Evolutionary conservation across 2,888 invertebrate species (phyloP).

Genomic region (Scaptomyza caliginosa): DNA sequence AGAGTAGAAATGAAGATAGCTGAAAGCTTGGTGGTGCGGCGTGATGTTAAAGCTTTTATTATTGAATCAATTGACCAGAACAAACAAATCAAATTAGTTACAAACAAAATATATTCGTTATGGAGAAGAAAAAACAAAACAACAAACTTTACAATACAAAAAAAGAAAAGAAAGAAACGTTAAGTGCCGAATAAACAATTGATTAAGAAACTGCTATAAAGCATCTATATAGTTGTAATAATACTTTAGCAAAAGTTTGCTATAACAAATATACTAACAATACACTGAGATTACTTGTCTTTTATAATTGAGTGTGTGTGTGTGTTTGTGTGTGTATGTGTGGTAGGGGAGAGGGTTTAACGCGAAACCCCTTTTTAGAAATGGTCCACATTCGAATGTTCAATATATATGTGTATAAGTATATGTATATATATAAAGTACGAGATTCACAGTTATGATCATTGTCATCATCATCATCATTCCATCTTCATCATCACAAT

Average conservation of each 20-base stretch:
- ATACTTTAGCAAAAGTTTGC: conserved; percentile 29
- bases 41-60: conserved; percentile 55
- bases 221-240: conserved; percentile 15
- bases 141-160: neutral
- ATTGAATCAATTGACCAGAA: conserved; percentile 41
- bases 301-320: conserved; percentile 5
- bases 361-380: conserved; percentile 10
- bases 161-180: too few species aligned
- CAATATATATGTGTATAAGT: neutral
- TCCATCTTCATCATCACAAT: conserved; percentile 37
- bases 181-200: conserved; percentile 4
- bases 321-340: neutral
- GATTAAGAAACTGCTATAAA: conserved; percentile 1
- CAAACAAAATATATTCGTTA: neutral
- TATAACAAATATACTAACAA: conserved; percentile 4
- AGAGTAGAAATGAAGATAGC: conserved; percentile 16
- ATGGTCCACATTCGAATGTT: conserved; percentile 40
- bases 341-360: neutral
- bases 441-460: conserved; percentile 44
- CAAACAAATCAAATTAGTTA: conserved; percentile 11
- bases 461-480: conserved; percentile 7
- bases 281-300: conserved; percentile 26
- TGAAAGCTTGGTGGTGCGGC: conserved; percentile 37
- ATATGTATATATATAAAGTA: conserved; percentile 1
- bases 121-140: neutral